Evolutionary conservation across 1,140 invertebrate genomes (phyloP).

Genomic region (Neoseiulus cucumeris): DNA sequence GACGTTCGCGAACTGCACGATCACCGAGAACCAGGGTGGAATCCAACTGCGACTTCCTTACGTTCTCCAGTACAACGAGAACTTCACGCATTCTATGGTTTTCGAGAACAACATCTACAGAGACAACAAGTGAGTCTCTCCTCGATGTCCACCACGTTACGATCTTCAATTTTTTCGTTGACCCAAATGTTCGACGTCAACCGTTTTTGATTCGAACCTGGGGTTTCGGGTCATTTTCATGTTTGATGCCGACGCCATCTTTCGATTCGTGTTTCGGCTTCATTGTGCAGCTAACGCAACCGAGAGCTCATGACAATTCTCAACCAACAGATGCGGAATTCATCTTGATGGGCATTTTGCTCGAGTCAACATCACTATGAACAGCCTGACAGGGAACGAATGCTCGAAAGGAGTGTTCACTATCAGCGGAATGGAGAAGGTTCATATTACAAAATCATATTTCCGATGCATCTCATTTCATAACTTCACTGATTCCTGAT

Average conservation of each 20-base stretch:
- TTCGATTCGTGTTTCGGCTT: no score
- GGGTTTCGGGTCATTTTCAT: no score
- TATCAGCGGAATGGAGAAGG: slow-evolving; percentile 86
- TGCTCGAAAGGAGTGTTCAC: slow-evolving; percentile 62
- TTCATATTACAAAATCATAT: no score
- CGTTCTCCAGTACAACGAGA: slow-evolving; percentile 84
- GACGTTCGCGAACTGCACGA: slow-evolving; percentile 59
- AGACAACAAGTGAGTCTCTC: slow-evolving; percentile 35
- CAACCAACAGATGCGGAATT: slow-evolving; percentile 52
- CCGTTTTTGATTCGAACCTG: no score
- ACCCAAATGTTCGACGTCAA: no score
- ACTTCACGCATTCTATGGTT: slow-evolving; percentile 69
- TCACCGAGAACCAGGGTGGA: slow-evolving; percentile 60
- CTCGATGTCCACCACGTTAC: neutral
- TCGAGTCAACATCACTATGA: slow-evolving; percentile 47
- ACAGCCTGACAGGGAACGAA: slow-evolving; percentile 60
- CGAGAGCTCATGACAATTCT: no score
- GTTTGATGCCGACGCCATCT: no score
- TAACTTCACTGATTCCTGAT: no score
- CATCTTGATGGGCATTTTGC: slow-evolving; percentile 78
- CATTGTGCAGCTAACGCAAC: no score
- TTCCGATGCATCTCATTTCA: no score
- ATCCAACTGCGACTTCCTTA: slow-evolving; percentile 68
- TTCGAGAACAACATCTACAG: slow-evolving; percentile 67
- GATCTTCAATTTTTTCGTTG: no score